Evolutionary conservation across 2,113 vertebrate species (phyloP).

Genomic region (Xiphorhynchus elegans): DNA sequence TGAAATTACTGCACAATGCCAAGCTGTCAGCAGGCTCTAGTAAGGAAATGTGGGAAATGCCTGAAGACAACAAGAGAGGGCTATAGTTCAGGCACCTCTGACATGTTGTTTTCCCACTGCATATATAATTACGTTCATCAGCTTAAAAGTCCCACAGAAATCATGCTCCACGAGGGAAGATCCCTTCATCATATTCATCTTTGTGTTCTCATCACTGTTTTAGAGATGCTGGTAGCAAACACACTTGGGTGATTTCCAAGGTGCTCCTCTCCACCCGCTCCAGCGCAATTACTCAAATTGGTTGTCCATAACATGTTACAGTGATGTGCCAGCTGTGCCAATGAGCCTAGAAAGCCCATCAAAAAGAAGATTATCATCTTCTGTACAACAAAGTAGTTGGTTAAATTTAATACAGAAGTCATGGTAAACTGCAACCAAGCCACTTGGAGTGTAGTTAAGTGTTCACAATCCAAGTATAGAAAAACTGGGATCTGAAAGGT

Average conservation of each 20-base stretch:
- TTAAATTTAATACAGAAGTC: not conserved
- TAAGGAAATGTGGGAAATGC: not conserved
- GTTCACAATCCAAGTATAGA: not conserved
- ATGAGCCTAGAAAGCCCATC: not conserved
- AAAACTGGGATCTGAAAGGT: not conserved
- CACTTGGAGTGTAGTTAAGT: not conserved
- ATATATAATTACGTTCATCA: fast-evolving
- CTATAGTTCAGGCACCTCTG: not conserved
- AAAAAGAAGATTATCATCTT: not conserved
- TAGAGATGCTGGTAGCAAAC: not conserved
- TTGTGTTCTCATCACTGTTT: not conserved
- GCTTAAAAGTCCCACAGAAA: not conserved
- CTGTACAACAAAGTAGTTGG: not conserved
- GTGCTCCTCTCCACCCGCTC: not conserved
- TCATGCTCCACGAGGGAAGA: fast-evolving
- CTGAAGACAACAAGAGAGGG: not conserved
- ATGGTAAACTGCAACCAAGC: not conserved
- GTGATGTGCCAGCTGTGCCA: not conserved
- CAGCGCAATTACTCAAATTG: fast-evolving
- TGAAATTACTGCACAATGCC: not conserved
- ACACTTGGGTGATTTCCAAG: not conserved
- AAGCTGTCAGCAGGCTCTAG: not conserved
- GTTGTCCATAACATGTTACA: fast-evolving
- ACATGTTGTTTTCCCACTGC: not conserved
- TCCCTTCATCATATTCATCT: not conserved